Base-by-base conservation (phyloP, 2,113 vertebrate species). In the Pangasianodon hypophthalmus region DNA sequence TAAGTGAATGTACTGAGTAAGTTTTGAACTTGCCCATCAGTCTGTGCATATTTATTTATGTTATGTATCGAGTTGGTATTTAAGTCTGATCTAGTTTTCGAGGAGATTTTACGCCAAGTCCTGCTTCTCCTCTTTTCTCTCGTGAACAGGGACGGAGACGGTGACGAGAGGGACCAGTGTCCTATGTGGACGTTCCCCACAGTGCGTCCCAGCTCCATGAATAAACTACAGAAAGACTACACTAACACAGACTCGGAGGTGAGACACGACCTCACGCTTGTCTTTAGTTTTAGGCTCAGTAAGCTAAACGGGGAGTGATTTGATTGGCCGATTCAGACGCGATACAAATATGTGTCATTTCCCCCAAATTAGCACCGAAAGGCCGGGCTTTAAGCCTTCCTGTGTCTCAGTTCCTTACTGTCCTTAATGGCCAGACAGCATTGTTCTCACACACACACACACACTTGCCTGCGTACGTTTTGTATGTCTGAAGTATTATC, bases 171-270 rank as follows among this genome's bases (percentile, higher is more conserved):
- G 90, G 97, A 98, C 88, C 97, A 97, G 69, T 97, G 97, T 93
- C 98, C 98, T 37, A 94, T 97, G 88, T 99, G 98, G 98, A 98
- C 97, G 0, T 99, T 99, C 93, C 98, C 98, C 48, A 99, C 98
- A 56, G 97, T 99, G 92, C 96, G 97, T 90, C 97, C 97, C 14
- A 97, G 94, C 93, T 97, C 98, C 18, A 94, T 98, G 92, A 96
- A 95, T 95, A 98, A 99, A 91, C 95, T 98, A 92, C 98, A 99
- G 96, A 97, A 98, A 92, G 96, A 96, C 89, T 92, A 89, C 96
- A 96, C 87, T 92, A 95, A 97, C 90, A 96, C 97, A 11, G 95
- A 97, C 82, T 96, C 96, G 0, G 97, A 97, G 94, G 98, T 98
- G 94, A 88, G 85, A 8, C 29, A 26, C 26, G 26, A 13, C 32